These are phyloP conservation scores for Gulo gulo DNA, from an alignment of 2,113 vertebrate genomes.

Conservation along the genomic window DNA sequence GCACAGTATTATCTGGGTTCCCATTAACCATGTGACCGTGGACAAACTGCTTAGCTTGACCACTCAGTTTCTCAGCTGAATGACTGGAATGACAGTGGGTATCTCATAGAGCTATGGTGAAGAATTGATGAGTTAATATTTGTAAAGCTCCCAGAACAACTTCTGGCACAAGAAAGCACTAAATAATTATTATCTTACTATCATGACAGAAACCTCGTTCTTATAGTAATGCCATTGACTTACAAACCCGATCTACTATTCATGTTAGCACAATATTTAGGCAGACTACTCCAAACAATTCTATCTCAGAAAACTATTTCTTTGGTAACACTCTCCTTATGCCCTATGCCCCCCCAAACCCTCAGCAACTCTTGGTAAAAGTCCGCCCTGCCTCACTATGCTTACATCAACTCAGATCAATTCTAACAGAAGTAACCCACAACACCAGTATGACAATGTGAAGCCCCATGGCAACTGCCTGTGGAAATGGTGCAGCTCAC, in stretches of 20 bases:
- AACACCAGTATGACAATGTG: not conserved
- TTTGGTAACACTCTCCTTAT: not conserved
- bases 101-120: not conserved
- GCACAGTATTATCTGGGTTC: not conserved
- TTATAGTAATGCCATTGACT: not conserved
- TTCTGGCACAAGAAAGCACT: not conserved
- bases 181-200: not conserved
- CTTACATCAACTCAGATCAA: not conserved
- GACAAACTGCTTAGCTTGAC: not conserved
- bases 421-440: not conserved
- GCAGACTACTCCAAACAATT: not conserved
- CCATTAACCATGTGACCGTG: not conserved
- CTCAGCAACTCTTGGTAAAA: not conserved
- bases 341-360: not conserved
- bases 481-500: not conserved
- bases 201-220: not conserved
- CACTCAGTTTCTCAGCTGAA: not conserved
- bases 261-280: not conserved
- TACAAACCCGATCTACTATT: not conserved
- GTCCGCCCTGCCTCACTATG: accelerated
- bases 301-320: not conserved
- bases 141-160: not conserved
- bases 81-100: not conserved
- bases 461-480: not conserved
- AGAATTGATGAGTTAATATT: not conserved